A percentile compares a stretch with the other conserved stretches of the same genome.
phyloP scores from a whole-genome alignment of 2,113 vertebrate genomes.

The Salvelinus namaycush region DNA sequence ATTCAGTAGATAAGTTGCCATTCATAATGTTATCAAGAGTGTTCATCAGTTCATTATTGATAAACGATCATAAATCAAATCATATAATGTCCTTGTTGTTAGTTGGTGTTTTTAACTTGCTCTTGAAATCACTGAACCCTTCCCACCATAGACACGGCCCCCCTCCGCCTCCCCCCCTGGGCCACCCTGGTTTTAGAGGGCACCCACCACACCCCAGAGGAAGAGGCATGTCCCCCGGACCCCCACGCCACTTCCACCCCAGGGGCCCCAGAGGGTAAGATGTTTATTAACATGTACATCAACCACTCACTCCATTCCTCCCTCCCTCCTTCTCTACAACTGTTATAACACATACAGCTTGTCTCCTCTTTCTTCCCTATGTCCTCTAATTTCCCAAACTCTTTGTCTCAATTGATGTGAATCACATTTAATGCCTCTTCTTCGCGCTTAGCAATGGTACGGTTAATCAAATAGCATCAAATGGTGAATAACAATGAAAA shows the following conservation, averaged over 20 bases:
- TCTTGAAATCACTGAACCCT: not conserved
- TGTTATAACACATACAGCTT: slow-evolving; percentile 18
- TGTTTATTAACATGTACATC: slow-evolving; percentile 23
- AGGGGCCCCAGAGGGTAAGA: slow-evolving; percentile 74
- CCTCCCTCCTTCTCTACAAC: slow-evolving; percentile 24
- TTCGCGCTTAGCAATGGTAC: slow-evolving; percentile 25
- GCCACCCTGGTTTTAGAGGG: slow-evolving; percentile 70
- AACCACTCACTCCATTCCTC: slow-evolving; percentile 2
- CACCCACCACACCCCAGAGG: slow-evolving; percentile 60
- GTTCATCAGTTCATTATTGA: not conserved
- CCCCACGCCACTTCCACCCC: slow-evolving; percentile 62
- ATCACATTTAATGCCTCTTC: not conserved
- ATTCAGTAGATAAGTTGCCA: not conserved
- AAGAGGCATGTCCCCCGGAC: slow-evolving; percentile 61
- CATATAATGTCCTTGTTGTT: no score
- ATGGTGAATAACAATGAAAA: slow-evolving; percentile 14
- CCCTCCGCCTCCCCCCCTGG: slow-evolving; percentile 61
- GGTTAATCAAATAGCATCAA: slow-evolving; percentile 14
- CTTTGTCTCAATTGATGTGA: not conserved
- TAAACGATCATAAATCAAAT: no score
- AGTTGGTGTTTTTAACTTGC: no score
- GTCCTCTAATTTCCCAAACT: slow-evolving; percentile 19
- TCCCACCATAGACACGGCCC: slow-evolving; percentile 56
- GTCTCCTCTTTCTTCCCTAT: slow-evolving; percentile 25
- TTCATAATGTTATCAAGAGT: not conserved